A percentile compares a stretch with the other conserved stretches of the same genome.
Conservation (phyloP, 2,113 vertebrate species). For the Coptodon rendalli region DNA sequence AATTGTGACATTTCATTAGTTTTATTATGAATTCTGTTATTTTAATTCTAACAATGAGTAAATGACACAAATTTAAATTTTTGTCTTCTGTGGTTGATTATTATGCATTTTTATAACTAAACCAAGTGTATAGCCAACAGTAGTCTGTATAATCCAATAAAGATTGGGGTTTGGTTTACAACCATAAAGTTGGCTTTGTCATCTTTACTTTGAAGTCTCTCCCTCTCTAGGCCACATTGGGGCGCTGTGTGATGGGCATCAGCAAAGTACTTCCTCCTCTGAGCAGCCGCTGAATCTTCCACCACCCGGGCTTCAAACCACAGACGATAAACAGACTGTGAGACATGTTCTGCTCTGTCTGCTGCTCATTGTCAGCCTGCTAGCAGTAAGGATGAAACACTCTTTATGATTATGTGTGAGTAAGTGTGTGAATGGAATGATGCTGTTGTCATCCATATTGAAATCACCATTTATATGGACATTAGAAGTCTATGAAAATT, state of each 20-base stretch:
- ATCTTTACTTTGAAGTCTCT: background rate
- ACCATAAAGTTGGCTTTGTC: background rate
- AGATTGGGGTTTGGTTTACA: background rate
- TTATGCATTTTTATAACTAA: background rate
- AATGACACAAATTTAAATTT: background rate
- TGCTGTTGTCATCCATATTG: background rate
- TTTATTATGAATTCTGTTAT: rapidly evolving
- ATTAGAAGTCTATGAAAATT: background rate
- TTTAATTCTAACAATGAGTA: background rate
- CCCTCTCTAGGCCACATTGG: conserved; percentile 54
- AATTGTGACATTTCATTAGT: background rate
- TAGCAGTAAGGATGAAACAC: conserved; percentile 77
- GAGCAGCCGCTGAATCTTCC: conserved; percentile 55
- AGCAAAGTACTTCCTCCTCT: conserved; percentile 13
- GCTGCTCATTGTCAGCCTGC: conserved; percentile 86
- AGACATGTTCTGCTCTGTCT: conserved; percentile 90
- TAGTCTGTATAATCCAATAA: rapidly evolving
- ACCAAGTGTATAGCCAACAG: rapidly evolving
- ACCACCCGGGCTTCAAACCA: conserved; percentile 19
- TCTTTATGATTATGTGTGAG: background rate
- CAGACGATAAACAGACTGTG: conserved; percentile 81
- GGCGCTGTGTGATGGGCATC: conserved; percentile 70
- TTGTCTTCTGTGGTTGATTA: background rate
- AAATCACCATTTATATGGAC: background rate
- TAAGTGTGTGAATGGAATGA: background rate